Evolutionary conservation across 2,113 vertebrate species (phyloP).

Genomic region (Mustela nigripes): DNA sequence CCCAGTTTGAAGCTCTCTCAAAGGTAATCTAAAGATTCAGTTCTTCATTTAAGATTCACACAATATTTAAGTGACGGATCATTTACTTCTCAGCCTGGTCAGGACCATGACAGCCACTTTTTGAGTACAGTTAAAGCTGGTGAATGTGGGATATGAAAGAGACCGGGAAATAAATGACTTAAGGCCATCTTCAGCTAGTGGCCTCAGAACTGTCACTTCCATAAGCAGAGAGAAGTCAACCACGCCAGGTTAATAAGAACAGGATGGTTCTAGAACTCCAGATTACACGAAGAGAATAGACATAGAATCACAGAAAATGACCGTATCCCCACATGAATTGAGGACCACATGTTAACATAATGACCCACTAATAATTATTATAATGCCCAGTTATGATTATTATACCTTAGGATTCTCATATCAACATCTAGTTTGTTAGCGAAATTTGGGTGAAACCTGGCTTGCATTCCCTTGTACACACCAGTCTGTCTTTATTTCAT

Average conservation of each 20-base stretch:
- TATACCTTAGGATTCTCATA: background rate
- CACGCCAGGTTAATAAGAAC: background rate
- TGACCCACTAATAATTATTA: background rate
- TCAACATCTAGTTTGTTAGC: background rate
- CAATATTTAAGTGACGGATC: background rate
- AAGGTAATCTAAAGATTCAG: background rate
- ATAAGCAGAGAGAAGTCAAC: background rate
- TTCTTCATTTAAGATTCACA: slow-evolving; percentile 24
- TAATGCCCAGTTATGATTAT: background rate
- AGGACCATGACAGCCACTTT: background rate
- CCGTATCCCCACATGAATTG: background rate
- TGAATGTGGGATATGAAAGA: background rate
- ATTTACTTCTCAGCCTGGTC: slow-evolving; percentile 9
- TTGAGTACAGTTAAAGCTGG: slow-evolving; percentile 23
- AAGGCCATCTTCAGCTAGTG: background rate
- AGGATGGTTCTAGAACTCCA: background rate
- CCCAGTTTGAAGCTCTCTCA: background rate
- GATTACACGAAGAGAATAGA: background rate
- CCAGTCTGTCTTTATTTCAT: background rate
- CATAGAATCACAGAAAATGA: slow-evolving; percentile 6
- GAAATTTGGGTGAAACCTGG: background rate
- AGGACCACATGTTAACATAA: background rate
- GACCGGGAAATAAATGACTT: background rate
- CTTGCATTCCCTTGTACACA: background rate
- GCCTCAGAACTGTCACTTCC: background rate